Evolutionary conservation across 2,888 invertebrate species (phyloP).

Genomic region (Parochlus steinenii): DNA sequence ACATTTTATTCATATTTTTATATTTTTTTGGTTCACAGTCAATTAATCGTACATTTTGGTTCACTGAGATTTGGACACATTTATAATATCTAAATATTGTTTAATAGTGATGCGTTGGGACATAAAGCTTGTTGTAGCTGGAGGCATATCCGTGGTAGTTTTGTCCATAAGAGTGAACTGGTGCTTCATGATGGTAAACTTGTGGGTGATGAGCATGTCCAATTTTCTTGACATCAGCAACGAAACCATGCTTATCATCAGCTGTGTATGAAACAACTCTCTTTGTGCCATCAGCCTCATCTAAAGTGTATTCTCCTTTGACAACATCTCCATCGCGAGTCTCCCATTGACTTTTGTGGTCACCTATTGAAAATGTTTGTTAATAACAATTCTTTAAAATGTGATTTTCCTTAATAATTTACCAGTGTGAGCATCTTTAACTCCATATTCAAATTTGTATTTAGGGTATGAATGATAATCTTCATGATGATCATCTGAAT

Average conservation of each 20-base stretch:
- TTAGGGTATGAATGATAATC: conserved; percentile 24
- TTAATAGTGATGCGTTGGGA: too few species aligned
- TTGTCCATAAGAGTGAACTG: too few species aligned
- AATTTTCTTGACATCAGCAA: conserved; percentile 33
- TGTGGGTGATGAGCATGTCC: conserved; percentile 22
- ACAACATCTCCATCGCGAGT: conserved; percentile 35
- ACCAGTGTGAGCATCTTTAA: conserved; percentile 34
- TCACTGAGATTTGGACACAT: too few species aligned
- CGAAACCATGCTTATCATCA: conserved; percentile 33
- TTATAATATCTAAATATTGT: too few species aligned
- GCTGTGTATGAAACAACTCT: conserved; percentile 33
- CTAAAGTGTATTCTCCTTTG: conserved; percentile 28
- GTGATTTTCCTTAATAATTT: too few species aligned
- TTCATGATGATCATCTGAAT: conserved; percentile 3
- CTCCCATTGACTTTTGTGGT: conserved; percentile 33
- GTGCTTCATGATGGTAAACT: conserved; percentile 8
- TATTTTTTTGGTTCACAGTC: too few species aligned
- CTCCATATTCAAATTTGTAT: conserved; percentile 32
- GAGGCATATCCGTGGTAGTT: too few species aligned
- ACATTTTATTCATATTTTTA: too few species aligned
- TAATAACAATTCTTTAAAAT: too few species aligned
- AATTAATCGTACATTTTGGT: too few species aligned
- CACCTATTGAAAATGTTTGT: too few species aligned
- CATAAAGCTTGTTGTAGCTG: too few species aligned
- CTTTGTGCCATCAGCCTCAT: conserved; percentile 34